Percentiles rank a stretch among this genome's conserved stretches.
Conservation (phyloP, 1,140 invertebrate genomes). For the Neodiprion lecontei region DNA sequence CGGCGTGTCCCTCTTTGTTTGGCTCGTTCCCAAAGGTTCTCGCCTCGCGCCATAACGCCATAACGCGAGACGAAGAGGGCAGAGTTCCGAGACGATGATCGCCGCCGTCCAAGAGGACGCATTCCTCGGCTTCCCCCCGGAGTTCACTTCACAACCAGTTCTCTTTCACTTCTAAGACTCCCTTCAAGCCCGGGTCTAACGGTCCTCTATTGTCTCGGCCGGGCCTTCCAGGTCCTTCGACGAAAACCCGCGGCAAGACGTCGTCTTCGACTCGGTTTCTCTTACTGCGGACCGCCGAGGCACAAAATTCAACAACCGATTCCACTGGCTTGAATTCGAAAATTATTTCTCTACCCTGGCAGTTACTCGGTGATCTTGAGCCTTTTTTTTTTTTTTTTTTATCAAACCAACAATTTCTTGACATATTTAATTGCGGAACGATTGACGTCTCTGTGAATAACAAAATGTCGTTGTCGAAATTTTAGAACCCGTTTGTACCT, state of each 20-base stretch:
- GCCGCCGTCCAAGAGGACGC: conserved; percentile 1
- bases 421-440: no score
- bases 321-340: no score
- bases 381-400: no score
- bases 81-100: conserved; percentile 4
- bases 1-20: neutral
- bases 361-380: no score
- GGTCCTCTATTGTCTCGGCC: neutral
- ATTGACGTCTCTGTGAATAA: no score
- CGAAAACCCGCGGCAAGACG: neutral
- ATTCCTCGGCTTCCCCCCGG: conserved; percentile 2
- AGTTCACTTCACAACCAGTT: conserved; percentile 7
- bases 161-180: conserved; percentile 7
- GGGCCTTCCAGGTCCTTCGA: conserved; percentile 6
- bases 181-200: neutral
- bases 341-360: no score
- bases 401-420: no score
- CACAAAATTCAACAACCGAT: neutral
- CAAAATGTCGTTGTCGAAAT: no score
- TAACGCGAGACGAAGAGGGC: neutral
- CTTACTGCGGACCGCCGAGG: neutral
- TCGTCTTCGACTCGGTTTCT: neutral
- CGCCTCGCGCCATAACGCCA: neutral
- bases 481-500: no score
- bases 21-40: neutral